phyloP scores from a whole-genome alignment of 2,113 vertebrate genomes.

The Scalopus aquaticus region DNA sequence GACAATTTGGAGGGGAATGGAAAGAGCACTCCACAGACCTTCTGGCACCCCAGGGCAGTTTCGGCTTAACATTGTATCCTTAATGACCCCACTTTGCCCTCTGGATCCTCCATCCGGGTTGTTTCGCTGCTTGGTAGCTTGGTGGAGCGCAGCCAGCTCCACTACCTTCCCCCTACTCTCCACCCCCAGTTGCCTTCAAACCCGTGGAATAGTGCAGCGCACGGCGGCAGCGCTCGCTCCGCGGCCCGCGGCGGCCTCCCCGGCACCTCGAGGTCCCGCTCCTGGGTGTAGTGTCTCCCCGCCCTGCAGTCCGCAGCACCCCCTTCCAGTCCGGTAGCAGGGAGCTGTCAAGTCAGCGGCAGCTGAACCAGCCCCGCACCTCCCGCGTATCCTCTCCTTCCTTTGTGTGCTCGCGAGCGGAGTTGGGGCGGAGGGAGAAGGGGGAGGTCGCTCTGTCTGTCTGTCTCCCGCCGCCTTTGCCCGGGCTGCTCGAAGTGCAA shows the following conservation, averaged over 20 bases:
- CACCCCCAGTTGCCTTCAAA: neutral
- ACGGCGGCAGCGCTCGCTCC: neutral
- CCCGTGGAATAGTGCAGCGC: neutral
- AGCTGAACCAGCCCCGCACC: conserved; percentile 51
- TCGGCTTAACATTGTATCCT: neutral
- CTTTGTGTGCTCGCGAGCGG: conserved; percentile 81
- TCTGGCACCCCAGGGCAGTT: neutral
- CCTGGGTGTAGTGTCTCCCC: neutral
- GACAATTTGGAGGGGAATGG: conserved; percentile 45
- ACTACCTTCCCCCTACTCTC: neutral
- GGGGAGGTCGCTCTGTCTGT: conserved; percentile 78
- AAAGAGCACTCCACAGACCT: neutral
- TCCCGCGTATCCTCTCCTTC: conserved; percentile 79
- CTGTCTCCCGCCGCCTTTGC: conserved; percentile 58
- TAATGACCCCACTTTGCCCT: neutral
- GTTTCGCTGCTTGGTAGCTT: neutral
- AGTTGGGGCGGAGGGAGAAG: conserved; percentile 76
- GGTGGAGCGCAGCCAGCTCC: neutral
- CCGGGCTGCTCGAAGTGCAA: conserved; percentile 45
- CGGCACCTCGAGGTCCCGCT: neutral
- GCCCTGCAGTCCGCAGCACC: neutral
- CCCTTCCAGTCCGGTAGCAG: neutral
- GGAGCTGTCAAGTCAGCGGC: conserved; percentile 71
- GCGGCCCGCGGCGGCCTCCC: neutral
- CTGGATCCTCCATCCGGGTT: neutral